Base-by-base conservation (phyloP, 1,140 invertebrate genomes). In the Probaryconus sp. region DNA sequence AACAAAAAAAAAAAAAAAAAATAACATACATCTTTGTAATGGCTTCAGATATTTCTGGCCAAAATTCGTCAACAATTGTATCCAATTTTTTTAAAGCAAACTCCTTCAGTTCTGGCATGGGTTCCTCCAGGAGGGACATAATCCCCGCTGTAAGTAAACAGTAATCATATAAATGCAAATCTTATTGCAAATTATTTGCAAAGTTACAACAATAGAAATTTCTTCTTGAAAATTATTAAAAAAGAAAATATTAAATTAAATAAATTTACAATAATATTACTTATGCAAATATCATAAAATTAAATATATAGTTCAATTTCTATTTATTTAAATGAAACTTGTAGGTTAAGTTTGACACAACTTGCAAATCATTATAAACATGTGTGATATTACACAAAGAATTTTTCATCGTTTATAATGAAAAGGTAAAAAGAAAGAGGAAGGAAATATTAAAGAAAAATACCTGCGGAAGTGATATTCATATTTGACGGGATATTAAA, bases 21-120 rank as follows among this genome's bases (percentile, higher is more conserved):
- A 10, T 21, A 67, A 86, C 89, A 89, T 89, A 94, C 93, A 99
- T 98, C 89, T 98, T 99, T 81, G 95, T 94, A 81, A 99, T 97
- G 6, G 96, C 95, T 88, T 99, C 98, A 0, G 97, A 98, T 69
- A 99, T 98, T 89, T 99, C 97, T 10, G 97, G 96, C 97, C 97
- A 99, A 88, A 99, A 99, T 85, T 98, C 95, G 85, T 98, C 96
- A 0, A 99, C 97, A 83, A 99, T 96, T 79, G 92, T 91, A 86
- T 99, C 94, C 33, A 99, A 88, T 81, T 97, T 97, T 78, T 94
- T 94, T 47, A 94, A 78, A 13, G 97, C 97, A 88, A 98, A 99
- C 1, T 96, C 92, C 88, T 98, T 97, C 35, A 99, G 89, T 87
- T 98, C 96, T 10, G 93, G 91, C 88, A 95, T 94, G 18, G 95